Evolutionary conservation across 2,888 invertebrate species (phyloP).

Genomic region (Chaetoderma sp.): DNA sequence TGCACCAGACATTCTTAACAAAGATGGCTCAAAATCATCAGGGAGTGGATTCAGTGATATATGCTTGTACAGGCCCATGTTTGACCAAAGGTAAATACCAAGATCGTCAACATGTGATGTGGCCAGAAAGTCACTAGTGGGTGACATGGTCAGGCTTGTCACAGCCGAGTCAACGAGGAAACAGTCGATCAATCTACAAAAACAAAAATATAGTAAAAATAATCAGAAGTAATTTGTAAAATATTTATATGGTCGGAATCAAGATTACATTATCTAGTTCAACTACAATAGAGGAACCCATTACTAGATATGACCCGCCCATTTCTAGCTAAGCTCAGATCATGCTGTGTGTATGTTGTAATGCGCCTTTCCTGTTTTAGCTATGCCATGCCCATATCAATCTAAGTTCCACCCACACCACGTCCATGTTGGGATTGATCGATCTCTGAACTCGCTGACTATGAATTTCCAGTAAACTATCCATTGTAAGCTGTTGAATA

Average conservation of each 20-base stretch:
- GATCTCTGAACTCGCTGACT: too few relatives aligned
- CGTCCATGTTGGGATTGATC: too few relatives aligned
- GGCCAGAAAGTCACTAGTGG: slow-evolving; percentile 89
- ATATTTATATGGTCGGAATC: neutral
- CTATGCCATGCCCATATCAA: too few relatives aligned
- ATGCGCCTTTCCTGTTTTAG: too few relatives aligned
- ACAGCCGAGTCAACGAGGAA: slow-evolving; percentile 82
- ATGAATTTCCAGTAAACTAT: too few relatives aligned
- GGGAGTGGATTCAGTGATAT: slow-evolving; percentile 78
- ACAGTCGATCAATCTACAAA: slow-evolving; percentile 71
- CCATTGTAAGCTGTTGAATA: too few relatives aligned
- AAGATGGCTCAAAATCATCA: slow-evolving; percentile 66
- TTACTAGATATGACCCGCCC: too few relatives aligned
- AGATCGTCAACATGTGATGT: slow-evolving; percentile 89
- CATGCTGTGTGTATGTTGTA: too few relatives aligned
- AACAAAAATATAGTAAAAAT: slow-evolving; percentile 10
- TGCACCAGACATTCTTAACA: slow-evolving; percentile 57
- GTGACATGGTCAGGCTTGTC: slow-evolving; percentile 88
- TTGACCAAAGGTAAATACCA: slow-evolving; percentile 95
- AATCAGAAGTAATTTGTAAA: neutral
- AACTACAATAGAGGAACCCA: too few relatives aligned
- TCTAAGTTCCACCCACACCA: too few relatives aligned
- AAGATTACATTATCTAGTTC: too few relatives aligned
- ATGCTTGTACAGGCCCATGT: slow-evolving; percentile 85
- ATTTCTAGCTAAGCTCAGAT: too few relatives aligned